phyloP scores from a whole-genome alignment of 1,140 invertebrate species.

The Epicauta chinensis region DNA sequence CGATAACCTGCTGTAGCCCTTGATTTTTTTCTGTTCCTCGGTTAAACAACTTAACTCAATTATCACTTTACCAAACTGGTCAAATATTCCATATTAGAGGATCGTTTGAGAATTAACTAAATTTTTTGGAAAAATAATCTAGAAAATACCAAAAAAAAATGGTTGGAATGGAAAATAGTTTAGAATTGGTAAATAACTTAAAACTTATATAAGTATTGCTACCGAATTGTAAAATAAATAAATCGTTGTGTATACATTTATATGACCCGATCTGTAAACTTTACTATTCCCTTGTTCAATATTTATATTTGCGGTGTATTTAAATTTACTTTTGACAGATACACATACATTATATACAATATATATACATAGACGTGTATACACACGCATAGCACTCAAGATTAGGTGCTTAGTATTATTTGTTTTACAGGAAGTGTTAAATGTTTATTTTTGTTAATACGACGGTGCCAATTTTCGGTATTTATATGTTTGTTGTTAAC shows the following conservation, averaged over 20 bases:
- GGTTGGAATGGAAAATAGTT: not conserved
- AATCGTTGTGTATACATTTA: conserved; percentile 3
- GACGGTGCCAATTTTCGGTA: conserved; percentile 9
- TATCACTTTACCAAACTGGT: too few relatives aligned
- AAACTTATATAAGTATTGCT: conserved; percentile 6
- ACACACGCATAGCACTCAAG: not conserved
- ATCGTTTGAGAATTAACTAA: too few relatives aligned
- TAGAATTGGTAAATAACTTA: not conserved
- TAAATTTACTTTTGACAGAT: conserved; percentile 17
- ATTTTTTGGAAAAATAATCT: too few relatives aligned
- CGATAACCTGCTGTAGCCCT: too few relatives aligned
- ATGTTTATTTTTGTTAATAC: conserved; percentile 14
- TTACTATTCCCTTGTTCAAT: conserved; percentile 12
- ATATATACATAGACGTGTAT: too few relatives aligned
- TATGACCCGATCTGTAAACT: conserved; percentile 17
- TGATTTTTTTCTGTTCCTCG: too few relatives aligned
- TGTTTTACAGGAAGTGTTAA: conserved; percentile 10
- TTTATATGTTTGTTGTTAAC: too few relatives aligned
- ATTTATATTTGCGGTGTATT: conserved; percentile 18
- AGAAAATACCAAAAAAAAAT: conserved; percentile 3
- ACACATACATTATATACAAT: conserved; percentile 4
- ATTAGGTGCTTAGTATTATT: conserved; percentile 16
- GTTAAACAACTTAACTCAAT: too few relatives aligned
- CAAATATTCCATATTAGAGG: too few relatives aligned
- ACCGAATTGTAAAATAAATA: conserved; percentile 15